Evolutionary conservation across 2,113 vertebrate genomes (phyloP).

Genomic region (Oryzias javanicus): DNA sequence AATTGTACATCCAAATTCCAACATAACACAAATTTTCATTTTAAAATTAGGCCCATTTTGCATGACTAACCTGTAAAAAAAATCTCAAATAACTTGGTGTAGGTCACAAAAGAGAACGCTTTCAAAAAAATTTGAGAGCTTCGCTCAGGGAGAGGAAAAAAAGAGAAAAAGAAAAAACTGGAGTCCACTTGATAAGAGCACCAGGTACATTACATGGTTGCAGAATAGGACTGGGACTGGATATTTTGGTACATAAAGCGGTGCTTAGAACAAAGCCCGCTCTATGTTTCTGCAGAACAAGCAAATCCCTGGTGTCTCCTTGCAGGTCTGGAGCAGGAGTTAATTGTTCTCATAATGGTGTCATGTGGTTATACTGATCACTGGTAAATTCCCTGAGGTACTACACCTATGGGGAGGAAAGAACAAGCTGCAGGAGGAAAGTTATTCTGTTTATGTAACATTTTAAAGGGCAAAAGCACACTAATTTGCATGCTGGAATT

Average conservation of each 20-base stretch:
- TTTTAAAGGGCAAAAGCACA: constrained; percentile 61
- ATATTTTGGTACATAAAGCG: constrained; percentile 41
- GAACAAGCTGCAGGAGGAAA: constrained; percentile 52
- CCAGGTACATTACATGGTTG: constrained; percentile 51
- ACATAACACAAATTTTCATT: neutral
- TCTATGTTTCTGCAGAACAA: constrained; percentile 15
- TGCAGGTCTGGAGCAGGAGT: constrained; percentile 49
- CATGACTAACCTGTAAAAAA: constrained; percentile 40
- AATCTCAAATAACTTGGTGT: constrained; percentile 50
- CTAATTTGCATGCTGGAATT: constrained; percentile 56
- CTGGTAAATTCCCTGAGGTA: constrained; percentile 67
- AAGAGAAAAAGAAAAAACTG: constrained; percentile 52
- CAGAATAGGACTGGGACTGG: constrained; percentile 32
- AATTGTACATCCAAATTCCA: constrained; percentile 37
- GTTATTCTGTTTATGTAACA: constrained; percentile 61
- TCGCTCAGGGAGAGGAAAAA: constrained; percentile 35
- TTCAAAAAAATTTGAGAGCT: constrained; percentile 61
- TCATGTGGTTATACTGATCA: constrained; percentile 73
- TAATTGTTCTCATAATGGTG: constrained; percentile 74
- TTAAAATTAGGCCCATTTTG: constrained; percentile 43
- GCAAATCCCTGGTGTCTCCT: constrained; percentile 27
- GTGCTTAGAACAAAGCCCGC: constrained; percentile 42
- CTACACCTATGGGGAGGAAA: constrained; percentile 51
- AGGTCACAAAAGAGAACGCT: constrained; percentile 60
- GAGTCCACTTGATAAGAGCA: constrained; percentile 49